Evolutionary conservation across 2,113 vertebrate genomes (phyloP), one percentile per base, ranked within the genome.

Genomic region (Micromys minutus): DNA sequence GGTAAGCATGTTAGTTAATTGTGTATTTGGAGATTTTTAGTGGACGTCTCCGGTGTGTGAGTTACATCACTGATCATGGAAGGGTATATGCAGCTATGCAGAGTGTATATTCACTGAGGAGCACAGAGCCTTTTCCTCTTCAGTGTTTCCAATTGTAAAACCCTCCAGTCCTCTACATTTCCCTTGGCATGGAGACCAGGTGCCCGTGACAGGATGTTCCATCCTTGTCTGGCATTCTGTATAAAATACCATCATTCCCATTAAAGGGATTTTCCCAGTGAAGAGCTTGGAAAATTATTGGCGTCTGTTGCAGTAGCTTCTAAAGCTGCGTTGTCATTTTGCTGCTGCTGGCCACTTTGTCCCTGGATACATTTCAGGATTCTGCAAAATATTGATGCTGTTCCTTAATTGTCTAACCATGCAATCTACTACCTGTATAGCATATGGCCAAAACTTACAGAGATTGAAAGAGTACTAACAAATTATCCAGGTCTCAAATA

Each of bases 211-310:
- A 61, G 26, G 9, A 39, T 72, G 26, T 74, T 75, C 91, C 31
- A n/a, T 39, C 72, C 39, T 9, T 36, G 21, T 57, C 31, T 80
- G 45, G 36, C 36, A 36, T 80, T 85, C 72, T 80, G 31, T 21
- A 50, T 81, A 63, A 6, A 59, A 59, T 34, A 57, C 22, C 5
- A 90, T 36, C 50, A 59, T 75, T 72, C 63, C 31, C 67, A 45
- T 71, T 39, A 67, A 65, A 85, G 71, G 22, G 76, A 52, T 50
- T 97, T 94, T 96, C 87, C 71, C 72, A 61, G 69, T 94, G 88
- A 89, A 96, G 36, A 39, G 52, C 89, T 83, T 55, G 61, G 91
- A 31, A 94, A 67, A 91, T 95, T 85, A 72, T 47, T 85, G 75
- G 22, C 36, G 21, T 45, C 57, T 81, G 91, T 97, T 83, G 84